Conservation (phyloP, 1,140 invertebrate genomes). For the Zaprionus ornatus region DNA sequence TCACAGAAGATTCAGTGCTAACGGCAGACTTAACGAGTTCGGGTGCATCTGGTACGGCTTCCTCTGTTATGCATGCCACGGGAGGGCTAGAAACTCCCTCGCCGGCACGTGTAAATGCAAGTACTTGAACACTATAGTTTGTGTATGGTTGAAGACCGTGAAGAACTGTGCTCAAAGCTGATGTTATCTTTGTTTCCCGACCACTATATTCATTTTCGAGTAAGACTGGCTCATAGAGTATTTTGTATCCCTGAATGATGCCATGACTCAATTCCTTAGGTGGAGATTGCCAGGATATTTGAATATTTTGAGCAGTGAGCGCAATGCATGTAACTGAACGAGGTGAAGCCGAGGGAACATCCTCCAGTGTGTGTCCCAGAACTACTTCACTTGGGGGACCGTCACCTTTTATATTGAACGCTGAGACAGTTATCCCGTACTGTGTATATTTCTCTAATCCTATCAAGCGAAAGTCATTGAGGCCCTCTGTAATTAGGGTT, state of each 20-base stretch:
- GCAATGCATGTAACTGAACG: constrained; percentile 87
- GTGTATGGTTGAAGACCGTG: constrained; percentile 88
- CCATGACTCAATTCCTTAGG: constrained; percentile 89
- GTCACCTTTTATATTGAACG: constrained; percentile 91
- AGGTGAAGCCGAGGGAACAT: constrained; percentile 89
- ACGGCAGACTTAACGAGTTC: constrained; percentile 90
- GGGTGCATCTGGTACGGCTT: constrained; percentile 89
- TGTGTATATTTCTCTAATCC: constrained; percentile 91
- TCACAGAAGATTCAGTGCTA: constrained; percentile 88
- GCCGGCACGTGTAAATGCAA: constrained; percentile 91
- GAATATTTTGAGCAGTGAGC: constrained; percentile 89
- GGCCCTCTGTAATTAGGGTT: constrained; percentile 84
- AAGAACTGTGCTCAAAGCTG: constrained; percentile 85
- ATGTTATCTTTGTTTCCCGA: constrained; percentile 86
- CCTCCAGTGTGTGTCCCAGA: constrained; percentile 90
- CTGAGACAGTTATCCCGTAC: constrained; percentile 91
- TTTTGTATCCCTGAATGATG: constrained; percentile 91
- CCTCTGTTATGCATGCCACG: constrained; percentile 89
- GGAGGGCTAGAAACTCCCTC: constrained; percentile 89
- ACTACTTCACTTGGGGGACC: constrained; percentile 89
- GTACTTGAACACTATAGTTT: constrained; percentile 92
- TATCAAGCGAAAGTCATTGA: constrained; percentile 86
- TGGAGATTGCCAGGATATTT: constrained; percentile 91
- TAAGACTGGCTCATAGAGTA: constrained; percentile 89
- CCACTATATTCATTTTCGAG: constrained; percentile 86